Conservation (phyloP, 2,888 invertebrate species). For the Muschampia plurimacula region DNA sequence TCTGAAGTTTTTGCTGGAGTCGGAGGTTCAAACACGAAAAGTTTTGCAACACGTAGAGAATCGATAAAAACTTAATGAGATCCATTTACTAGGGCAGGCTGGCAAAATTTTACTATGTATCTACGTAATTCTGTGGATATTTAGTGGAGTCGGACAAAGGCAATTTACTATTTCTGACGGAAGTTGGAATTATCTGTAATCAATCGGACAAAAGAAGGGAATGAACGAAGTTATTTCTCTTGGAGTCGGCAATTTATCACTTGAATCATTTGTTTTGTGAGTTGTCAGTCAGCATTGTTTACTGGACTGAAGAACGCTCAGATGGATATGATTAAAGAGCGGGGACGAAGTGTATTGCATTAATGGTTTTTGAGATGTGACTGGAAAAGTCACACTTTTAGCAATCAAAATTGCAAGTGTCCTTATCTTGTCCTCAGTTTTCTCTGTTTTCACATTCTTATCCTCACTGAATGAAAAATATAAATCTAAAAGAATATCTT, state of each 20-base stretch:
- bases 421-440: slow-evolving; percentile 25
- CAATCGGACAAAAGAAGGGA: slow-evolving; percentile 73
- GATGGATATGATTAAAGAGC: slow-evolving; percentile 44
- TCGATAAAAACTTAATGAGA: slow-evolving; percentile 39
- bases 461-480: too few relatives aligned
- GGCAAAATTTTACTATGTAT: slow-evolving; percentile 33
- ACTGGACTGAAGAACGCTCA: slow-evolving; percentile 36
- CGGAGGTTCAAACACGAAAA: slow-evolving; percentile 34
- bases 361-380: slow-evolving; percentile 52
- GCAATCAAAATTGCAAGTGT: slow-evolving; percentile 38
- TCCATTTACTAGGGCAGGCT: slow-evolving; percentile 28
- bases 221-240: slow-evolving; percentile 66
- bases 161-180: slow-evolving; percentile 65
- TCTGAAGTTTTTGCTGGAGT: slow-evolving; percentile 22
- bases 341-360: slow-evolving; percentile 49
- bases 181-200: slow-evolving; percentile 76
- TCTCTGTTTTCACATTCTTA: neutral
- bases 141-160: slow-evolving; percentile 51
- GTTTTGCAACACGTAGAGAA: slow-evolving; percentile 30
- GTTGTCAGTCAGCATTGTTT: slow-evolving; percentile 56
- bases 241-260: slow-evolving; percentile 70
- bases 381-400: slow-evolving; percentile 20
- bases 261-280: slow-evolving; percentile 65
- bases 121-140: slow-evolving; percentile 33
- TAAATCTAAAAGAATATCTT: too few relatives aligned